A percentile compares a stretch with the other conserved stretches of the same genome.
Conservation (phyloP, 2,797 vertebrate species). For the Cuculus canorus region DNA sequence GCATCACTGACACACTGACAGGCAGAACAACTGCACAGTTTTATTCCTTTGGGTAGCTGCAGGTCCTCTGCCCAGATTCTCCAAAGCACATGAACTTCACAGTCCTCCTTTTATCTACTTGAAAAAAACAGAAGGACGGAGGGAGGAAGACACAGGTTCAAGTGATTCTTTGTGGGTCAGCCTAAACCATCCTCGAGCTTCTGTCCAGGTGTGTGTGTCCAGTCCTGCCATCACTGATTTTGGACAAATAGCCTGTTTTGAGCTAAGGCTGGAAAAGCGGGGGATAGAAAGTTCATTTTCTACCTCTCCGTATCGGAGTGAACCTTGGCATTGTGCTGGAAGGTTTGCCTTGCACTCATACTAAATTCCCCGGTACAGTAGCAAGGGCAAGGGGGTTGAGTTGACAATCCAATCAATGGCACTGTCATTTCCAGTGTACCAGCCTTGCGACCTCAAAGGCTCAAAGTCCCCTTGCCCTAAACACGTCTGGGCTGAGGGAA, state of each 20-base stretch:
- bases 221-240: neutral
- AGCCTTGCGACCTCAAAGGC: neutral
- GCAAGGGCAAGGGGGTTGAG: neutral
- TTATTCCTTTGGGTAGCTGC: neutral
- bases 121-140: neutral
- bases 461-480: neutral
- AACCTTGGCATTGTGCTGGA: neutral
- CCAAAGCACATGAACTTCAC: neutral
- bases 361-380: neutral
- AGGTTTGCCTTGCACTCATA: neutral
- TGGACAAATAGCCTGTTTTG: neutral
- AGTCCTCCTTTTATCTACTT: neutral
- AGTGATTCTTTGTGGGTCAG: neutral
- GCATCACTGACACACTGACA: accelerated
- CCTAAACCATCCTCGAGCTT: neutral
- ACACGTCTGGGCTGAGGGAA: neutral
- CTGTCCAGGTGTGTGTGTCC: neutral
- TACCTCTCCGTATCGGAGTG: neutral
- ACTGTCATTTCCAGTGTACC: neutral
- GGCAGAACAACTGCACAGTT: neutral
- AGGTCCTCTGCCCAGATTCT: neutral
- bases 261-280: neutral
- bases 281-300: neutral
- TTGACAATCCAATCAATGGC: accelerated
- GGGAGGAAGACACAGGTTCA: neutral